These are phyloP conservation scores for Anthopleura xanthogrammica DNA, from an alignment of 92 coral and sea anemone species.

Conservation along the genomic window DNA sequence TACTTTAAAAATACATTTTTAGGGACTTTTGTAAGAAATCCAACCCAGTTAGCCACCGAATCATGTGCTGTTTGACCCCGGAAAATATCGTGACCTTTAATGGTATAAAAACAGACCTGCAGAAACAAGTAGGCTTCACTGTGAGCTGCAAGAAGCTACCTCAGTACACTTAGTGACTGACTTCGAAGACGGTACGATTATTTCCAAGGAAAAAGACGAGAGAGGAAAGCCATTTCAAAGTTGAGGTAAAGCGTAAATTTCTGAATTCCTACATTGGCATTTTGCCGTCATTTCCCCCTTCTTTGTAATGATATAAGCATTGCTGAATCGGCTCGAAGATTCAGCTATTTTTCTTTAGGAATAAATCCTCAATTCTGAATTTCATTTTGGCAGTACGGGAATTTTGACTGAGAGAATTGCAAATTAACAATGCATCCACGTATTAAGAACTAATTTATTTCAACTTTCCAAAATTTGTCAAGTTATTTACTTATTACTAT, in stretches of 20 bases:
- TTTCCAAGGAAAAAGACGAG: not conserved
- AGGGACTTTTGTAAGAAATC: not conserved
- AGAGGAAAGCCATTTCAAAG: not conserved
- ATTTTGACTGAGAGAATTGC: too few relatives aligned
- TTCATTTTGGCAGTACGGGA: too few relatives aligned
- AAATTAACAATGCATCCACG: too few relatives aligned
- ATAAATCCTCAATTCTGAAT: too few relatives aligned
- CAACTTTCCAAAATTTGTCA: too few relatives aligned
- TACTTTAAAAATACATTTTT: not conserved
- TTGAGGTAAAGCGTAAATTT: not conserved
- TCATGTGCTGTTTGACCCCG: slow-evolving; percentile 40
- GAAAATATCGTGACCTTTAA: slow-evolving; percentile 22
- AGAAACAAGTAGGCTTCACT: not conserved
- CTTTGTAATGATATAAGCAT: too few relatives aligned
- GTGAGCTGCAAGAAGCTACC: not conserved
- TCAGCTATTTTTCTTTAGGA: too few relatives aligned
- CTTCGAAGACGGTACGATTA: not conserved
- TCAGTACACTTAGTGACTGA: too few relatives aligned
- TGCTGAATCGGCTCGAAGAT: too few relatives aligned
- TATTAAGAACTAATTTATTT: too few relatives aligned
- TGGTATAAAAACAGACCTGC: slow-evolving; percentile 19
- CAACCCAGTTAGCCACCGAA: not conserved
- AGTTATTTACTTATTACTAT: too few relatives aligned
- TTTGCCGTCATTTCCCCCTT: not conserved
- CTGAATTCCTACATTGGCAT: not conserved